phyloP scores from a whole-genome alignment of 53 echinoderm and acorn worm genomes.

The Antedon mediterranea region DNA sequence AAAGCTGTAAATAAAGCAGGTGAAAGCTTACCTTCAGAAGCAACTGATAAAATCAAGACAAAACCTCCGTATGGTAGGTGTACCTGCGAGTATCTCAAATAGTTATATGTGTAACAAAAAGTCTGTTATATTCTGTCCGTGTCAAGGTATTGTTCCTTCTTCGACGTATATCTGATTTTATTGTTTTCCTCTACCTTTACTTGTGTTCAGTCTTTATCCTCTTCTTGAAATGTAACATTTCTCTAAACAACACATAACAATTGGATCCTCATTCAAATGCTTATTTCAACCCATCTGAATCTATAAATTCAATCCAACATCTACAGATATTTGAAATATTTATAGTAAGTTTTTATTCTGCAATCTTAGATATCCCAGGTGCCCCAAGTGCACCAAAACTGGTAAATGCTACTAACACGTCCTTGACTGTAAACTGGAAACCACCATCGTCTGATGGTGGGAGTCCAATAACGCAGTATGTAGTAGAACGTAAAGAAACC shows the following conservation, averaged over 20 bases:
- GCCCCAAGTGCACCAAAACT: conserved; percentile 72
- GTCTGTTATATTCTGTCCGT: not conserved
- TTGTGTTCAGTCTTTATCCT: too few relatives aligned
- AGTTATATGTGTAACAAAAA: not conserved
- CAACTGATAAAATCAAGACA: conserved; percentile 47
- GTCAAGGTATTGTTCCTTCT: too few relatives aligned
- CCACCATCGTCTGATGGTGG: conserved; percentile 82
- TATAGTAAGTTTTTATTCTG: too few relatives aligned
- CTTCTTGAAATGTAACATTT: too few relatives aligned
- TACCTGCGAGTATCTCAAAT: not conserved
- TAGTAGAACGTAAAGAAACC: conserved; percentile 67
- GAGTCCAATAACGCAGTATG: conserved; percentile 70
- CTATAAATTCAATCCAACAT: too few relatives aligned
- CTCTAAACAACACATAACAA: too few relatives aligned
- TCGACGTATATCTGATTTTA: not conserved
- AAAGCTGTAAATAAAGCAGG: conserved; percentile 87
- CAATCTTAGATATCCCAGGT: conserved; percentile 50
- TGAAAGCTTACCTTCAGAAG: conserved; percentile 54
- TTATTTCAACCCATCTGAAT: too few relatives aligned
- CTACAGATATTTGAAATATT: too few relatives aligned
- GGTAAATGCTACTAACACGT: conserved; percentile 56
- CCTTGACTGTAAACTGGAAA: conserved; percentile 93
- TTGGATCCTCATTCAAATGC: too few relatives aligned
- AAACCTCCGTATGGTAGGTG: conserved; percentile 60
- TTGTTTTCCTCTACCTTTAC: too few relatives aligned